phyloP scores from a whole-genome alignment of 2,888 invertebrate genomes.

The Xestia ashworthii region DNA sequence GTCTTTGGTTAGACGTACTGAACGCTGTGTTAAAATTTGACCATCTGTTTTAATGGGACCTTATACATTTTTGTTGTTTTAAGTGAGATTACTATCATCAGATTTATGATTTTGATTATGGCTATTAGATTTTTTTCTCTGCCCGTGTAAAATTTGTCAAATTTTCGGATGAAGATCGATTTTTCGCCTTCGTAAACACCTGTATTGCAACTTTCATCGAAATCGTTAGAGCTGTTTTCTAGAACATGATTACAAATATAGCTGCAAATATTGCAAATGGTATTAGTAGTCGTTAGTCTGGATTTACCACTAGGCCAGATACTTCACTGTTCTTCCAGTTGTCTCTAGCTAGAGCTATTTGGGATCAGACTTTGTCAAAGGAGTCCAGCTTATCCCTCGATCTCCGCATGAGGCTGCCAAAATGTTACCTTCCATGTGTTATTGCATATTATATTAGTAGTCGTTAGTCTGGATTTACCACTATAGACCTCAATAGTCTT shows the following conservation, averaged over 20 bases:
- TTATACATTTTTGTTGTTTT: neutral
- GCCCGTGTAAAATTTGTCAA: too few relatives aligned
- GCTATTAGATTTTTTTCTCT: neutral
- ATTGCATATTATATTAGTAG: too few relatives aligned
- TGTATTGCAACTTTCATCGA: too few relatives aligned
- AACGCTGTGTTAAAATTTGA: too few relatives aligned
- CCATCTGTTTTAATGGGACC: too few relatives aligned
- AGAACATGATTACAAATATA: too few relatives aligned
- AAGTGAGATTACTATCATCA: neutral
- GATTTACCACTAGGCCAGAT: neutral
- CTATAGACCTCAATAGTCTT: neutral
- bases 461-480: neutral
- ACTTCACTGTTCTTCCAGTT: neutral
- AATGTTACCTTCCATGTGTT: neutral
- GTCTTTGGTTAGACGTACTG: too few relatives aligned
- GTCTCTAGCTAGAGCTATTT: neutral
- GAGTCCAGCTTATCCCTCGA: neutral
- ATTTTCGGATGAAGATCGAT: too few relatives aligned
- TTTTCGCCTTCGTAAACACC: too few relatives aligned
- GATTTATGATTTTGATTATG: too few relatives aligned
- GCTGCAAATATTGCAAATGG: too few relatives aligned
- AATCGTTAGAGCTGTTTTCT: too few relatives aligned
- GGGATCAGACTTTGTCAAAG: neutral
- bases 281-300: neutral
- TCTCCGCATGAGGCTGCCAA: neutral